A percentile compares a stretch with the other conserved stretches of the same genome.
These are phyloP conservation scores for Osmoderma eremita DNA, from an alignment of 2,888 invertebrate genomes.

Conservation along the genomic window DNA sequence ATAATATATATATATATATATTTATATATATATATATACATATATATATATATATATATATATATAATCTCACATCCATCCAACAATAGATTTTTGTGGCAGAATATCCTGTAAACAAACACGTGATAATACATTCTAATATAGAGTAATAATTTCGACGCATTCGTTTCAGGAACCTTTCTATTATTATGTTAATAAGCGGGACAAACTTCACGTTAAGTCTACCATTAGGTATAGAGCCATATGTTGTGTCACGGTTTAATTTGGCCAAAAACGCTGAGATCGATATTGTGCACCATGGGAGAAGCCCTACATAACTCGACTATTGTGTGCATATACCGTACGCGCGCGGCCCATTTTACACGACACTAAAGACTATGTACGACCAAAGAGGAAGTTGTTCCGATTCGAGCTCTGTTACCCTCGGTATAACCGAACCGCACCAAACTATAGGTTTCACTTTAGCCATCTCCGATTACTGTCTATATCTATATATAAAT, in stretches of 20 bases:
- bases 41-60: too few relatives aligned
- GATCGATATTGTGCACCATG: slow-evolving; percentile 35
- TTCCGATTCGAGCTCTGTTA: slow-evolving; percentile 11
- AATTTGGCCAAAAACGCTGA: slow-evolving; percentile 34
- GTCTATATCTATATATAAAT: too few relatives aligned
- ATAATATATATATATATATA: too few relatives aligned
- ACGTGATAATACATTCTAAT: too few relatives aligned
- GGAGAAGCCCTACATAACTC: slow-evolving; percentile 29
- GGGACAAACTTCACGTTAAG: slow-evolving; percentile 30
- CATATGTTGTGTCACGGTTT: slow-evolving; percentile 39
- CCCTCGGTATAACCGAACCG: too few relatives aligned
- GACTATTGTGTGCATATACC: too few relatives aligned
- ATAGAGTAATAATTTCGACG: not conserved
- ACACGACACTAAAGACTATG: slow-evolving; percentile 21
- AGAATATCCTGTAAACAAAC: slow-evolving; percentile 14
- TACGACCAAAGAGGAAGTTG: slow-evolving; percentile 1
- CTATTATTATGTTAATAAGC: slow-evolving; percentile 39
- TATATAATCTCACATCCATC: too few relatives aligned
- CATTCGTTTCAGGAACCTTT: slow-evolving; percentile 27
- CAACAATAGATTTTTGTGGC: not conserved
- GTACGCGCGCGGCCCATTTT: slow-evolving; percentile 28
- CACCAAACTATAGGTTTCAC: too few relatives aligned
- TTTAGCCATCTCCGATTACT: too few relatives aligned
- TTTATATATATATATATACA: too few relatives aligned
- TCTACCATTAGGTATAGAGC: not conserved